These are phyloP conservation scores for Sebastes aleutianus DNA, from an alignment of 2,797 vertebrate species.

Conservation along the genomic window DNA sequence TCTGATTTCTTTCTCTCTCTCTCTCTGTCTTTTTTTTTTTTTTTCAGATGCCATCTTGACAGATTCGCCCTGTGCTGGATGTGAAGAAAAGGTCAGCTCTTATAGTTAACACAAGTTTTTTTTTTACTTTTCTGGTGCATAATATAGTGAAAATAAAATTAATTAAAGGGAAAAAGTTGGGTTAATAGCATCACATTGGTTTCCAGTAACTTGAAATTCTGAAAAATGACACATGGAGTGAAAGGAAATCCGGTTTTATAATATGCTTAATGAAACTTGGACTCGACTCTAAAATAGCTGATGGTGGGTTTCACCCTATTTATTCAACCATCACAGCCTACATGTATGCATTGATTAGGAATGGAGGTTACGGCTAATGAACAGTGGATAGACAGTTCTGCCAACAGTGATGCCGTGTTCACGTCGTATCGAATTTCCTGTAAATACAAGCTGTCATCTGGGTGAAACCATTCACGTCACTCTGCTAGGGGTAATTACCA, in stretches of 20 bases:
- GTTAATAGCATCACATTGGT: neutral
- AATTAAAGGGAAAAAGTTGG: neutral
- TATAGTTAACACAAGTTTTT: slow-evolving; percentile 2
- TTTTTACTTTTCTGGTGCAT: neutral
- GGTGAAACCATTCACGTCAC: slow-evolving; percentile 31
- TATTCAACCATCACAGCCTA: slow-evolving; percentile 25
- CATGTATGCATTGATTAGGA: slow-evolving; percentile 35
- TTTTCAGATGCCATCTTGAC: slow-evolving; percentile 54
- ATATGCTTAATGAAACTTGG: slow-evolving; percentile 12
- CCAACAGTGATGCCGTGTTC: slow-evolving; percentile 39
- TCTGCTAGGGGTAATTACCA: slow-evolving; percentile 45
- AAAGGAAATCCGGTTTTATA: neutral
- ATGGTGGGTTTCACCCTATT: slow-evolving; percentile 17
- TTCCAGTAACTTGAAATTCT: neutral
- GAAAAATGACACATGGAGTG: neutral
- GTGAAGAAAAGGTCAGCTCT: slow-evolving; percentile 57
- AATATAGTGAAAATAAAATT: neutral
- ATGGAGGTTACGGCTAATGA: slow-evolving; percentile 31
- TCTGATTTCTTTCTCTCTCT: slow-evolving; percentile 32
- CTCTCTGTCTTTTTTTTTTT: neutral
- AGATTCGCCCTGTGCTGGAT: slow-evolving; percentile 39
- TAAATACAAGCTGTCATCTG: slow-evolving; percentile 58
- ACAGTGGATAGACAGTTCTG: slow-evolving; percentile 29
- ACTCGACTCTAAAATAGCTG: slow-evolving; percentile 16
- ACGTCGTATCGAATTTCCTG: slow-evolving; percentile 49